Percentiles rank a stretch among this genome's conserved stretches.
These are phyloP conservation scores for Xestia sexstrigata DNA, from an alignment of 2,888 invertebrate species.

Conservation along the genomic window DNA sequence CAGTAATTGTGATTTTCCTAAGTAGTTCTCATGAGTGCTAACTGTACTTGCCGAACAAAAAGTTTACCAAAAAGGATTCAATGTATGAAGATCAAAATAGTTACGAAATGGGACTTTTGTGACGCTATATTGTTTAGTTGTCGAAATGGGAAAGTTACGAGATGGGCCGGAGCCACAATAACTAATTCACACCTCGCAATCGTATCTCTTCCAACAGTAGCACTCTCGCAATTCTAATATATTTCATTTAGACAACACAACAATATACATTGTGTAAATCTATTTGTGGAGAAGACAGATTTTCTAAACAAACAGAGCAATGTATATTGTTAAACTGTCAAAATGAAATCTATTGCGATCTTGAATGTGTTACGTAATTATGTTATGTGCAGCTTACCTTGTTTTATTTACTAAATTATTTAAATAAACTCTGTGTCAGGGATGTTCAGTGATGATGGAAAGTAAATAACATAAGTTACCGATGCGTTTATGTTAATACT, in stretches of 20 bases:
- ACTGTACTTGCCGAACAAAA: too few relatives aligned
- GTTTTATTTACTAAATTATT: neutral
- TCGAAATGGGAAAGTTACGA: too few relatives aligned
- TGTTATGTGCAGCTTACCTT: neutral
- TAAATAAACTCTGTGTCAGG: neutral
- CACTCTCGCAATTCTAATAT: conserved; percentile 5
- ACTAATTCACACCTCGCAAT: neutral
- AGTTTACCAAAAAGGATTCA: too few relatives aligned
- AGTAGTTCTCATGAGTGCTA: too few relatives aligned
- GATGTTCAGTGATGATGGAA: neutral
- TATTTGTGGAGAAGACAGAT: conserved; percentile 30
- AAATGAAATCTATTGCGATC: conserved; percentile 16
- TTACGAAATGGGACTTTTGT: too few relatives aligned
- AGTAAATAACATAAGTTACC: neutral
- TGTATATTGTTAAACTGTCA: conserved; percentile 18
- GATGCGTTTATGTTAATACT: too few relatives aligned
- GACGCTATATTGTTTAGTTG: too few relatives aligned
- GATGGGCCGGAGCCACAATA: too few relatives aligned
- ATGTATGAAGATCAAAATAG: too few relatives aligned
- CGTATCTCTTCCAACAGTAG: neutral
- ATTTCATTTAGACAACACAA: conserved; percentile 9
- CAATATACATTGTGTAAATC: conserved; percentile 35
- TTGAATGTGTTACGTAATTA: conserved; percentile 8
- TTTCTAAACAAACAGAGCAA: conserved; percentile 23
- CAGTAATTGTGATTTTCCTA: too few relatives aligned